Percentiles rank a stretch among this genome's conserved stretches.
Evolutionary conservation across 2,113 vertebrate species (phyloP).

Genomic region (Cyphomyrus discorhynchus): DNA sequence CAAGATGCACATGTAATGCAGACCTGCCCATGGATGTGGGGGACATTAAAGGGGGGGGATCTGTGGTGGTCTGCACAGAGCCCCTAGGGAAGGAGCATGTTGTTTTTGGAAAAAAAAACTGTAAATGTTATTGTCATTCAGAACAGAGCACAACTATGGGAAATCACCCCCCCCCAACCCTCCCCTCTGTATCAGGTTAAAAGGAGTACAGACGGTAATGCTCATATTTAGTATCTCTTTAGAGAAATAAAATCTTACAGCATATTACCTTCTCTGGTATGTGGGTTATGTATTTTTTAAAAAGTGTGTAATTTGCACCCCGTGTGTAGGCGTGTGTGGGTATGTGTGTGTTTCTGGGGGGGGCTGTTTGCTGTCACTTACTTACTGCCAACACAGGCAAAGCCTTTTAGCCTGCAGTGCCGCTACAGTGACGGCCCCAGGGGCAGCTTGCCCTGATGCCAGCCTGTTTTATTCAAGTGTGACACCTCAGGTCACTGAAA

Average conservation of each 20-base stretch:
- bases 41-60: constrained; percentile 14
- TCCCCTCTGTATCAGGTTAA: not conserved
- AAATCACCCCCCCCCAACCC: not conserved
- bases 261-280: constrained; percentile 2
- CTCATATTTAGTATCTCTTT: constrained; percentile 5
- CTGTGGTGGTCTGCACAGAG: not conserved
- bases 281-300: not conserved
- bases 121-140: constrained; percentile 52
- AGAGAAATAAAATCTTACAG: not conserved
- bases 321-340: not conserved
- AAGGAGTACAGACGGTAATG: not conserved
- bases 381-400: not conserved
- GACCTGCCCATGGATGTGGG: not conserved
- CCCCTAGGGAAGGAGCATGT: not conserved
- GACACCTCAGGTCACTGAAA: not conserved
- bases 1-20: not conserved
- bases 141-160: constrained; percentile 32
- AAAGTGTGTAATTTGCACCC: not conserved
- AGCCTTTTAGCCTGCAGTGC: not conserved
- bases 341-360: not conserved
- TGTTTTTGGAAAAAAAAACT: constrained; percentile 43
- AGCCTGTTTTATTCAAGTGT: not conserved
- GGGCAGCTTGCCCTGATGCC: not conserved
- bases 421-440: not conserved
- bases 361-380: not conserved